These are phyloP conservation scores for Philypnodon macrostomus DNA, from an alignment of 2,797 vertebrate species.

Conservation along the genomic window DNA sequence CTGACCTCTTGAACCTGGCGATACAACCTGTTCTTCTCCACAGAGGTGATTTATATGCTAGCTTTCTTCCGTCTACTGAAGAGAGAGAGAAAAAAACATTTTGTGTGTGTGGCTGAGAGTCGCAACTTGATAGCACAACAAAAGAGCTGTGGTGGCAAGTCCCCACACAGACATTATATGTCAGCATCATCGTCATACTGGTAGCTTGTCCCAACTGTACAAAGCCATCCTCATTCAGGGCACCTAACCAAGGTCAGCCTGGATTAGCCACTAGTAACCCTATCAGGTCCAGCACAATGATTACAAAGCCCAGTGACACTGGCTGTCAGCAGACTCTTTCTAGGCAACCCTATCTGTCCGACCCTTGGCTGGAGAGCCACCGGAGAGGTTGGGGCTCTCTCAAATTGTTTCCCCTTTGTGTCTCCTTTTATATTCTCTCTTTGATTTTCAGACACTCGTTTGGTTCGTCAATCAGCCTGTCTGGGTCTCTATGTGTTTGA, in stretches of 20 bases:
- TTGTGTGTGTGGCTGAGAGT: slow-evolving; percentile 62
- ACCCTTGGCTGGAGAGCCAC: slow-evolving; percentile 76
- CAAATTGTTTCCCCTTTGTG: slow-evolving; percentile 76
- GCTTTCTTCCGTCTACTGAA: slow-evolving; percentile 66
- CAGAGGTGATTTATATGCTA: slow-evolving; percentile 79
- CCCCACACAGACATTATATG: slow-evolving; percentile 78
- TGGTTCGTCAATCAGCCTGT: slow-evolving; percentile 77
- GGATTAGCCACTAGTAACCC: slow-evolving; percentile 84
- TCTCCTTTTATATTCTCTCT: slow-evolving; percentile 74
- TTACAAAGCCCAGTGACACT: slow-evolving; percentile 84
- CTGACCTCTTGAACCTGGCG: slow-evolving; percentile 77
- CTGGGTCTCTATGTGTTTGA: slow-evolving; percentile 68
- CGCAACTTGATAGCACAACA: slow-evolving; percentile 82
- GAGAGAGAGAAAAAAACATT: slow-evolving; percentile 46
- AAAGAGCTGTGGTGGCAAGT: slow-evolving; percentile 77
- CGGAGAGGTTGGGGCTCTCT: slow-evolving; percentile 76
- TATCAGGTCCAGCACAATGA: slow-evolving; percentile 82
- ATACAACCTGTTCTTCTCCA: slow-evolving; percentile 68
- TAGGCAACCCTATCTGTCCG: slow-evolving; percentile 79
- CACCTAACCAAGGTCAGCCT: slow-evolving; percentile 80
- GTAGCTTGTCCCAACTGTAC: slow-evolving; percentile 82
- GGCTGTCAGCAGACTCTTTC: slow-evolving; percentile 83
- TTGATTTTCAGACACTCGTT: slow-evolving; percentile 79
- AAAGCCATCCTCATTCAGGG: slow-evolving; percentile 80
- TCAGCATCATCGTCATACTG: slow-evolving; percentile 78